Evolutionary conservation across 2,113 vertebrate species (phyloP).

Genomic region (Thalassoma bifasciatum): DNA sequence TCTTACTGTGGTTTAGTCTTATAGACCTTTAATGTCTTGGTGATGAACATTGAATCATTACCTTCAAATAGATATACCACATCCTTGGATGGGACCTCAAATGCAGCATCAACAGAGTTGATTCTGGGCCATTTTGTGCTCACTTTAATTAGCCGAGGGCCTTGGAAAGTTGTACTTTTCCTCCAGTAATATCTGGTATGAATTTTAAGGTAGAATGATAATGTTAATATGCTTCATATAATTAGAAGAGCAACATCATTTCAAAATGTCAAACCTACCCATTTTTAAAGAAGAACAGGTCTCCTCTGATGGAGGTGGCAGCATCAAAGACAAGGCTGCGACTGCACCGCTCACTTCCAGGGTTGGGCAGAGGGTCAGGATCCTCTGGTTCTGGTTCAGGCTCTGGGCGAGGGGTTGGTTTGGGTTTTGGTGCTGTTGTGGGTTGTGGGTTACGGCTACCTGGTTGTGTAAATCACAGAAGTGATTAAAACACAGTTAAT

Average conservation of each 20-base stretch:
- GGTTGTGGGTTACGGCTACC: constrained; percentile 63
- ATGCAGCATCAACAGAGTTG: constrained; percentile 75
- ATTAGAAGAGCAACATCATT: background rate
- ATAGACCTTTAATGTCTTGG: background rate
- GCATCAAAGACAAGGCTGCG: constrained; percentile 76
- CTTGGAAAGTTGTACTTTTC: constrained; percentile 39
- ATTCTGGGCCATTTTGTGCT: constrained; percentile 70
- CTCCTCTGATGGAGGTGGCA: constrained; percentile 71
- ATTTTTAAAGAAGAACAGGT: constrained; percentile 80
- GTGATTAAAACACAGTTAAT: background rate
- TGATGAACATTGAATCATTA: constrained; percentile 24
- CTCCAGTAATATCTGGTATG: constrained; percentile 82
- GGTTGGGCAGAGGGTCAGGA: constrained; percentile 48
- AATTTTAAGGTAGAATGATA: background rate
- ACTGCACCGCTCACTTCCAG: constrained; percentile 64
- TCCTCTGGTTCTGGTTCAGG: constrained; percentile 62
- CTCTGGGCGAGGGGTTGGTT: constrained; percentile 31
- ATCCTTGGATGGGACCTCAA: constrained; percentile 56
- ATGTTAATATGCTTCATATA: background rate
- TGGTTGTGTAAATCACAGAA: constrained; percentile 35
- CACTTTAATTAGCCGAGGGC: constrained; percentile 60
- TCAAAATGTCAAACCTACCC: constrained; percentile 55
- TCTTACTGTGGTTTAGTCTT: background rate
- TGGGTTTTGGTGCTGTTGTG: constrained; percentile 29
- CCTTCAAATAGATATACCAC: constrained; percentile 75